These are phyloP conservation scores for Anthophora plumipes DNA, from an alignment of 2,888 invertebrate genomes.

Conservation along the genomic window DNA sequence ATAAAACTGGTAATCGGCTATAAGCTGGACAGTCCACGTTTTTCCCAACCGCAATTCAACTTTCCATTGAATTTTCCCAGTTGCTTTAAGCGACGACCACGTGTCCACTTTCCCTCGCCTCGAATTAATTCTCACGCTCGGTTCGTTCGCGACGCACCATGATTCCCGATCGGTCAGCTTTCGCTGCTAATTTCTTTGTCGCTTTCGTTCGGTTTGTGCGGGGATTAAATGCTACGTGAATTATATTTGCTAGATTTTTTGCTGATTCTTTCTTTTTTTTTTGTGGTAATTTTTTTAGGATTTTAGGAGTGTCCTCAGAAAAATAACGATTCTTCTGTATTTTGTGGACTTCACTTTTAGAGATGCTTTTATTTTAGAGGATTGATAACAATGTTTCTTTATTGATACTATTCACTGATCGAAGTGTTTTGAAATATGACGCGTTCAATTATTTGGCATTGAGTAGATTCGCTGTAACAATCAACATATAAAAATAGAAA, in stretches of 20 bases:
- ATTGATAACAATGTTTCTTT: too few species aligned
- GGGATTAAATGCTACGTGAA: not conserved
- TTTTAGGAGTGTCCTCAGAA: too few species aligned
- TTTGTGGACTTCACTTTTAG: too few species aligned
- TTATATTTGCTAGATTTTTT: not conserved
- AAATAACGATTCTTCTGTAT: too few species aligned
- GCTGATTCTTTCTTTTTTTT: not conserved
- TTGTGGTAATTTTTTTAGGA: not conserved
- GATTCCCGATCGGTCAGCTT: not conserved
- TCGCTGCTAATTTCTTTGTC: not conserved
- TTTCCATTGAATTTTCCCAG: conserved; percentile 53
- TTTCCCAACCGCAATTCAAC: conserved; percentile 38
- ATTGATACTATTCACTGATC: too few species aligned
- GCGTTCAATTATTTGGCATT: too few species aligned
- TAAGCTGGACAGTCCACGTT: not conserved
- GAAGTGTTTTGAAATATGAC: too few species aligned
- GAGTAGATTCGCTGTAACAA: too few species aligned
- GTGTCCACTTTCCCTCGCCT: conserved; percentile 43
- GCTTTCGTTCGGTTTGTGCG: not conserved
- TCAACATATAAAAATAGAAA: too few species aligned
- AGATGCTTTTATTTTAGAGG: too few species aligned
- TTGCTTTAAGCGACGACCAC: conserved; percentile 28
- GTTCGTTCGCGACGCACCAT: not conserved
- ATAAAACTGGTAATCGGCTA: not conserved
- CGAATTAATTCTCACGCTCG: conserved; percentile 63